Percentiles rank a stretch among this genome's conserved stretches.
Conservation (phyloP, 2,113 vertebrate species). For the Peromyscus maniculatus region DNA sequence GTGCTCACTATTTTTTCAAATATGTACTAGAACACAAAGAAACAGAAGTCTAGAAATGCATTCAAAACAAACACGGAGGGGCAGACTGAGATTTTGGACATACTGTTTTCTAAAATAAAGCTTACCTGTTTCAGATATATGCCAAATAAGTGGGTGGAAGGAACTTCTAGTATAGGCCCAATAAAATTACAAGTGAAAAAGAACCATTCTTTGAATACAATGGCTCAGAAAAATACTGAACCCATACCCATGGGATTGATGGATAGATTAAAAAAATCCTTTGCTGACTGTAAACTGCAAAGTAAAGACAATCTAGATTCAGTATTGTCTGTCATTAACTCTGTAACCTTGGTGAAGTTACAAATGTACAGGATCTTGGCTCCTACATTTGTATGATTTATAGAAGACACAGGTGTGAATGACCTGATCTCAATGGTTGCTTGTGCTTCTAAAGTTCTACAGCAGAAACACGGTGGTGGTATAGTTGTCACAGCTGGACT, state of each 20-base stretch:
- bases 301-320: slow-evolving; percentile 47
- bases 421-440: neutral
- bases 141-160: slow-evolving; percentile 48
- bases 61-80: slow-evolving; percentile 48
- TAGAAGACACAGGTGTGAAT: neutral
- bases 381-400: slow-evolving; percentile 53
- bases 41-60: slow-evolving; percentile 45
- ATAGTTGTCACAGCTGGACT: neutral
- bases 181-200: slow-evolving; percentile 27
- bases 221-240: slow-evolving; percentile 50
- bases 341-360: slow-evolving; percentile 32
- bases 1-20: slow-evolving; percentile 51
- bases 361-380: slow-evolving; percentile 13
- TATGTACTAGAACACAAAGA: slow-evolving; percentile 39
- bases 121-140: slow-evolving; percentile 45
- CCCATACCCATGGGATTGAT: slow-evolving; percentile 7
- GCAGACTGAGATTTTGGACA: slow-evolving; percentile 26
- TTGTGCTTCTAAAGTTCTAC: slow-evolving; percentile 17
- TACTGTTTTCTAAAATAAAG: slow-evolving; percentile 57
- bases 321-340: slow-evolving; percentile 33
- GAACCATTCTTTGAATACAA: neutral
- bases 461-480: slow-evolving; percentile 36
- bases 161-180: slow-evolving; percentile 35
- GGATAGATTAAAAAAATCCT: neutral
- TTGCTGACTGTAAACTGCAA: slow-evolving; percentile 37